Base-by-base conservation (phyloP, 2,888 invertebrate genomes). In the Drosophila meridiana region DNA sequence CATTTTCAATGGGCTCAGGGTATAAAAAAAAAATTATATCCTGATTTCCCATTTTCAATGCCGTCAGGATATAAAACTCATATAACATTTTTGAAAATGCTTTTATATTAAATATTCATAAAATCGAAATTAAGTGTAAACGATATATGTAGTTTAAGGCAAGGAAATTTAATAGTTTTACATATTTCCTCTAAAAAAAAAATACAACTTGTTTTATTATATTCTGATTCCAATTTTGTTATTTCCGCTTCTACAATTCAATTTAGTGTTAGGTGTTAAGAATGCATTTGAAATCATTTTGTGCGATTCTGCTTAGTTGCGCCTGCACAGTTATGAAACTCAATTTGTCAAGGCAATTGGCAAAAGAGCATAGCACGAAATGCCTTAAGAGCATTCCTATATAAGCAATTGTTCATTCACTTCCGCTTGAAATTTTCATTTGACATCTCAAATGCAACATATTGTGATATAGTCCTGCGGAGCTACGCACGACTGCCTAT, bases 401-500 rank as follows among this genome's bases (percentile, higher is more conserved):
- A 68, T 59, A 42, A 50, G 38, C 36, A 36, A 71, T 66, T 42
- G 68, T 70, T 59, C 69, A 73, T 59, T 76, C 64, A 82, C 80
- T 76, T 77, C 70, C 61, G 59, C 43, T 64, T 43, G 69, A 75
- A 69, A 70, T 69, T 64, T 82, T 89, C 79, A 80, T 87, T 90
- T 80, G 77, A 82, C 83, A 84, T 87, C 78, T 90, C 82, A 89
- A 83, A 86, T 82, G 85, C 78, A 75, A 74, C 82, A 76, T 63
- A 81, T 78, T 80, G 65, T 57, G 3, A 53, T 61, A 69, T 62
- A 48, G 67, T 71, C 83, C 82, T 87, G 86, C 89, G 86, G 86
- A 86, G 86, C 82, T 89, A 87, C 77, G 81, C 75, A 73, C 72
- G 81, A 89, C 72, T 83, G 76, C 75, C 73, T 77, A 74, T 89